phyloP scores from a whole-genome alignment of 1,140 invertebrate genomes.

The Rhopalosiphum padi region DNA sequence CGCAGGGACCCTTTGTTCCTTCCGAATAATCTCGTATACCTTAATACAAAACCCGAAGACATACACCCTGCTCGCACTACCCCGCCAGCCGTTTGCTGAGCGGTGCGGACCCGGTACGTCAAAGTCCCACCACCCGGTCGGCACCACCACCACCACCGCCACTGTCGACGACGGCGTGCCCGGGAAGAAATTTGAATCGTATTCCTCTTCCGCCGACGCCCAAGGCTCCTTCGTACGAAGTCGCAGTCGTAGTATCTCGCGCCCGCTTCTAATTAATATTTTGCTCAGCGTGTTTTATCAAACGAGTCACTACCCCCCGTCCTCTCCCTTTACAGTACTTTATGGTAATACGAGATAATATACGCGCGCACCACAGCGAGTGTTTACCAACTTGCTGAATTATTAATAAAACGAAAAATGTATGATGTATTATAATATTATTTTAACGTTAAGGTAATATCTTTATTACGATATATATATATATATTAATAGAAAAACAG shows the following conservation, averaged over 20 bases:
- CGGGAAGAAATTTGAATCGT: slow-evolving; percentile 42
- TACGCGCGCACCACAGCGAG: not conserved
- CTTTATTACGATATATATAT: not conserved
- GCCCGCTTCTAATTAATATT: slow-evolving; percentile 46
- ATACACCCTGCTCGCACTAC: not conserved
- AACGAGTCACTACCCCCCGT: not conserved
- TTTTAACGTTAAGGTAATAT: not conserved
- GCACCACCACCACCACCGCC: not conserved
- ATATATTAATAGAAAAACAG: too few species aligned
- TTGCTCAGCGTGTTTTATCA: slow-evolving; percentile 39
- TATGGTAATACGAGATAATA: slow-evolving; percentile 21
- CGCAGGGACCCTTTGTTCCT: slow-evolving; percentile 56
- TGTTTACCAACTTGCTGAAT: not conserved
- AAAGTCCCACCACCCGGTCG: not conserved
- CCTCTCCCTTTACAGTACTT: not conserved
- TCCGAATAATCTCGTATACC: slow-evolving; percentile 56
- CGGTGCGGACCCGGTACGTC: not conserved
- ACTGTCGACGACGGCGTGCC: not conserved
- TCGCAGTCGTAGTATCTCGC: not conserved
- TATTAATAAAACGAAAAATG: not conserved
- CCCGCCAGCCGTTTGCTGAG: not conserved
- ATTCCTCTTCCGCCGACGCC: not conserved
- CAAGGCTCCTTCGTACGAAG: not conserved
- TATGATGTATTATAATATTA: not conserved
- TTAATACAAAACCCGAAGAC: slow-evolving; percentile 58